Conservation (phyloP, 2,113 vertebrate species). For the Nerophis ophidion region DNA sequence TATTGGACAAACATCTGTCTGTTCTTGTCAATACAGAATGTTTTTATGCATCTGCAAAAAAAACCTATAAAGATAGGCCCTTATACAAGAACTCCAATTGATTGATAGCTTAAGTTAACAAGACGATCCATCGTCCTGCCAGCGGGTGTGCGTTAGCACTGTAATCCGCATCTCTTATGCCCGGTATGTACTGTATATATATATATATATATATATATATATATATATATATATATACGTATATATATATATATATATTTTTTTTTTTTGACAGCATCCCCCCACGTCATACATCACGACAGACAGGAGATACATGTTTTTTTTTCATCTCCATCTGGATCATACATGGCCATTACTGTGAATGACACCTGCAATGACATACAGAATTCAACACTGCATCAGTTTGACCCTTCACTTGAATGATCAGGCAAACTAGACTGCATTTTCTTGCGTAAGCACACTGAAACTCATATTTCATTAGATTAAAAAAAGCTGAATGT, state of each 20-base stretch:
- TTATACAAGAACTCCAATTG: neutral
- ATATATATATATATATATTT: no score
- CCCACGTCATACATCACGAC: neutral
- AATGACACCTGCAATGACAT: neutral
- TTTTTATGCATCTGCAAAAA: neutral
- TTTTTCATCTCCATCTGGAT: no score
- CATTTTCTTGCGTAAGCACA: neutral
- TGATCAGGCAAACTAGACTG: neutral
- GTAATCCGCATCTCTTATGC: slow-evolving; percentile 1
- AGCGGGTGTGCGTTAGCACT: neutral
- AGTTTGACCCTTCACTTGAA: neutral
- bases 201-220: no score
- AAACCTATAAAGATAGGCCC: neutral
- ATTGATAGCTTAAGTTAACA: neutral
- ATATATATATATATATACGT: no score
- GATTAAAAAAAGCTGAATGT: no score
- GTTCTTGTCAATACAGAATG: no score
- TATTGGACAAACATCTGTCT: no score
- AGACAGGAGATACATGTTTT: neutral
- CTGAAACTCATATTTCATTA: no score
- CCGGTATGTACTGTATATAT: no score
- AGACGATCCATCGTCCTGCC: slow-evolving; percentile 1
- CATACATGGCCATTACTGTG: neutral
- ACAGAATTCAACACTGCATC: neutral
- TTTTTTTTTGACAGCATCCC: no score